A percentile compares a stretch with the other conserved stretches of the same genome.
phyloP scores from a whole-genome alignment of 2,797 vertebrate species.

The Pantherophis vulpinus region DNA sequence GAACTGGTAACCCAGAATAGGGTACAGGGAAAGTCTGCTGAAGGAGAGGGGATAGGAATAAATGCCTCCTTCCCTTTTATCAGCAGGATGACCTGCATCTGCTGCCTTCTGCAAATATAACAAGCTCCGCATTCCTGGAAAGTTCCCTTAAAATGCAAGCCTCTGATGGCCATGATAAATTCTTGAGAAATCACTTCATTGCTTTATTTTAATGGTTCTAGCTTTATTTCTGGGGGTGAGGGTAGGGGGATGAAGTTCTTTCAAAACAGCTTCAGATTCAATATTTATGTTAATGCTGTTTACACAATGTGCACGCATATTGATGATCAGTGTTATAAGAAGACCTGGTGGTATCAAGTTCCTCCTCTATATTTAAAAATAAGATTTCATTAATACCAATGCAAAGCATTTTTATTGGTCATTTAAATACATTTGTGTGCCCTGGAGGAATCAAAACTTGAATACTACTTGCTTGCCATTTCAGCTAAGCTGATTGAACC shows the following conservation, averaged over 20 bases:
- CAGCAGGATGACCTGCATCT: background rate
- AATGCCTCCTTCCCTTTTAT: background rate
- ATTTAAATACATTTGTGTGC: background rate
- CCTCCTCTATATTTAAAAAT: background rate
- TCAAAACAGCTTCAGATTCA: background rate
- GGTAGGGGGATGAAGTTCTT: fast-evolving
- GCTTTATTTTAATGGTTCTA: background rate
- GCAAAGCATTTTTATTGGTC: background rate
- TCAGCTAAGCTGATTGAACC: background rate
- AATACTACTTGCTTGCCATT: background rate
- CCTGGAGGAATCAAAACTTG: background rate
- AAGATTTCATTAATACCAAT: background rate
- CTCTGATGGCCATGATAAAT: background rate
- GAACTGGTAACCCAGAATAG: background rate
- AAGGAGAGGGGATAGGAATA: background rate
- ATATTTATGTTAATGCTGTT: background rate
- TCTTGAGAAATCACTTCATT: background rate
- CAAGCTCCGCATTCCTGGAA: background rate
- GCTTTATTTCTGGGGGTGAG: background rate
- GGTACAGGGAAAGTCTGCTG: background rate
- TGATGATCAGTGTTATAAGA: background rate
- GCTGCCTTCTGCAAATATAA: background rate
- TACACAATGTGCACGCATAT: background rate
- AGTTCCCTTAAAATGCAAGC: too few relatives aligned
- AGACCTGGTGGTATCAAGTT: background rate